These are phyloP conservation scores for Coptodon bakossiorum DNA, from an alignment of 2,113 vertebrate species.

Conservation along the genomic window DNA sequence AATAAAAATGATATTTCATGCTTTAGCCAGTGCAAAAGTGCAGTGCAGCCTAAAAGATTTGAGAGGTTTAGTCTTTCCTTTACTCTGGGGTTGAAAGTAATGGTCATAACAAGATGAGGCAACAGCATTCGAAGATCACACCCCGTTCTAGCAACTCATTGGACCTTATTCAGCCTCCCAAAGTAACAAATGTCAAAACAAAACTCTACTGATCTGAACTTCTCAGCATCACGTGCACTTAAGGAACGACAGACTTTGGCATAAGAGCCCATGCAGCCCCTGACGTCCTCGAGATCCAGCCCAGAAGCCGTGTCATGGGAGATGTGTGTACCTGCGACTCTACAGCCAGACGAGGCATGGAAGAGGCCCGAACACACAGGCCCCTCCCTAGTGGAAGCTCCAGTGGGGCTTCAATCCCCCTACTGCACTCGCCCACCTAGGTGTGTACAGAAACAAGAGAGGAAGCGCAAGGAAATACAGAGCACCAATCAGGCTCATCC, in stretches of 20 bases:
- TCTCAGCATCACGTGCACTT: slow-evolving; percentile 2
- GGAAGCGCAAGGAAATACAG: slow-evolving; percentile 49
- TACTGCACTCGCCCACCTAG: slow-evolving; percentile 63
- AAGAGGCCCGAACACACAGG: slow-evolving; percentile 80
- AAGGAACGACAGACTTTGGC: background rate
- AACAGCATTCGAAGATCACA: slow-evolving; percentile 26
- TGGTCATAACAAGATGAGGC: background rate
- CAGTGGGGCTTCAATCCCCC: slow-evolving; percentile 51
- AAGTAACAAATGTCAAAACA: background rate
- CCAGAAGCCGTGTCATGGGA: slow-evolving; percentile 20
- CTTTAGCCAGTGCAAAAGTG: background rate
- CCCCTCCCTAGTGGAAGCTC: slow-evolving; percentile 58
- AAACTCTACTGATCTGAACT: background rate
- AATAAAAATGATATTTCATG: background rate
- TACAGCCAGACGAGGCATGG: slow-evolving; percentile 92
- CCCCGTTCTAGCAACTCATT: background rate
- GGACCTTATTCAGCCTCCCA: background rate
- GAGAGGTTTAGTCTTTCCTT: background rate
- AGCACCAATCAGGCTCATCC: slow-evolving; percentile 34
- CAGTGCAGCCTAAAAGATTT: background rate
- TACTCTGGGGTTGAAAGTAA: background rate
- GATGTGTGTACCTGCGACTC: slow-evolving; percentile 82
- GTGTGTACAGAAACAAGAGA: slow-evolving; percentile 61
- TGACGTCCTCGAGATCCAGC: slow-evolving; percentile 14
- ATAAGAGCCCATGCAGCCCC: slow-evolving; percentile 47